Conservation (phyloP, 2,888 invertebrate genomes). For the Campaea margaritaria region DNA sequence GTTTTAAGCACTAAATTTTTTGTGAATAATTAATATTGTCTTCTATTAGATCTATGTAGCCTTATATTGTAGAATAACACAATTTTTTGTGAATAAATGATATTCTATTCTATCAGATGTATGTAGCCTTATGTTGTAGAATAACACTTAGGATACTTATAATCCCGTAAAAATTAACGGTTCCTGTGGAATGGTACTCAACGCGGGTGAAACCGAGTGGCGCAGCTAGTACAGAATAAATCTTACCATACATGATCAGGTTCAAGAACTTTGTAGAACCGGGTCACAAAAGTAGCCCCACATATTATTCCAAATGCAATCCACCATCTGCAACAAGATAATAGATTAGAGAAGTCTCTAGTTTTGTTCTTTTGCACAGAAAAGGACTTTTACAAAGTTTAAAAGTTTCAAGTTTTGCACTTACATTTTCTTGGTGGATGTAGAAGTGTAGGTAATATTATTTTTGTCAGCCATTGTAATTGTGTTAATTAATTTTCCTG, state of each 20-base stretch:
- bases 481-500: background rate
- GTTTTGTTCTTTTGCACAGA: background rate
- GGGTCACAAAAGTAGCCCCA: constrained; percentile 88
- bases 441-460: constrained; percentile 17
- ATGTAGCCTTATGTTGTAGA: no score
- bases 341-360: background rate
- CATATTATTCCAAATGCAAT: constrained; percentile 87
- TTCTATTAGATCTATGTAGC: no score
- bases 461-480: constrained; percentile 40
- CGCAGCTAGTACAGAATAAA: background rate
- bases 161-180: no score
- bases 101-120: no score
- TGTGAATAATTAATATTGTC: no score
- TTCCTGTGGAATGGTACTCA: no score
- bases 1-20: no score
- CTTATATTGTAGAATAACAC: no score
- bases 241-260: constrained; percentile 97
- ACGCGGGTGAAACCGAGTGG: no score
- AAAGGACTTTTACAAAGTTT: background rate
- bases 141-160: no score
- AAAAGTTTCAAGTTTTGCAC: background rate
- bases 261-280: constrained; percentile 95
- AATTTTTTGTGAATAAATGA: no score
- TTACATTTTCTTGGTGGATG: constrained; percentile 42
- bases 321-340: constrained; percentile 83